Percentiles rank a stretch among this genome's conserved stretches.
phyloP scores from a whole-genome alignment of 2,797 vertebrate genomes.

The Acanthurus lineatus region DNA sequence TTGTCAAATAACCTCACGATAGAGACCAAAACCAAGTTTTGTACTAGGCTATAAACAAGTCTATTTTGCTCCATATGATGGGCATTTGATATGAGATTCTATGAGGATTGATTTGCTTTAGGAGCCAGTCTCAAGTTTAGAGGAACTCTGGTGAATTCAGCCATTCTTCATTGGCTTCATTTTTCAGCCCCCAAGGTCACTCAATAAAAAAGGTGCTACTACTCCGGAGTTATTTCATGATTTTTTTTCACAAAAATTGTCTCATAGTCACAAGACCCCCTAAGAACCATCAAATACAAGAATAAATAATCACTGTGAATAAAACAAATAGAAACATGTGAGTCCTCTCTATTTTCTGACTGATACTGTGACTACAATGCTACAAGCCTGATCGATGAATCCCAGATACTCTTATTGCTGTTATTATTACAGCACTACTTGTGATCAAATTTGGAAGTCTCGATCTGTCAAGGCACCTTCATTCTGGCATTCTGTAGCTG shows the following conservation, averaged over 20 bases:
- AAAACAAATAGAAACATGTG: not conserved
- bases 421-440: conserved; percentile 27
- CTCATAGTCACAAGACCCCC: not conserved
- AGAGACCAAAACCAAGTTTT: no score
- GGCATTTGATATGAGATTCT: no score
- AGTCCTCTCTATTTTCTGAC: conserved; percentile 4
- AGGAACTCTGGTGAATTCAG: no score
- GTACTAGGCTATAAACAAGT: no score
- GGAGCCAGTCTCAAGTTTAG: no score
- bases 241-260: not conserved
- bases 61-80: no score
- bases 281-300: not conserved
- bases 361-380: not conserved
- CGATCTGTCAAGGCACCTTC: conserved; percentile 62
- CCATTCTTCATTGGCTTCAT: no score
- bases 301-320: not conserved
- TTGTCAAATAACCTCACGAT: no score
- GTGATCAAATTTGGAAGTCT: conserved; percentile 41
- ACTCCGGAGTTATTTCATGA: not conserved
- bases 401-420: not conserved
- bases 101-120: no score
- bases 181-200: no score
- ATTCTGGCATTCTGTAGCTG: conserved; percentile 49
- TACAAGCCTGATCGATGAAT: not conserved
- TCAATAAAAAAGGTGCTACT: no score